These are phyloP conservation scores for Volucella bombylans DNA, from an alignment of 2,888 invertebrate genomes.

Conservation along the genomic window DNA sequence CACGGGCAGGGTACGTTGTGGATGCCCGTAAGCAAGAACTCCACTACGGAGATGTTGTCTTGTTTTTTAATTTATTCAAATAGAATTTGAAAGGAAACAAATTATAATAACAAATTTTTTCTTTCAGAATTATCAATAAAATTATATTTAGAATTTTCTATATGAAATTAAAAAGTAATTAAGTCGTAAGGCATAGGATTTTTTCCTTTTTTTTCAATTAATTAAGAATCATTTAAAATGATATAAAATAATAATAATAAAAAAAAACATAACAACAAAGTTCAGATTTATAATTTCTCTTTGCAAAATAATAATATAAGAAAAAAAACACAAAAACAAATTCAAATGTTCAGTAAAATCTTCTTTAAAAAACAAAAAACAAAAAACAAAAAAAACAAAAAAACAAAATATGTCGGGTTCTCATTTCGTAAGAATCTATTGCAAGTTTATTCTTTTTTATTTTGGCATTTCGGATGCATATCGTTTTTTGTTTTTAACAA, in stretches of 20 bases:
- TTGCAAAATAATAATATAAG: constrained; percentile 8
- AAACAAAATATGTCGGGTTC: not conserved
- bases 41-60: no score
- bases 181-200: not conserved
- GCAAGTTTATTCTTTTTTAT: constrained; percentile 45
- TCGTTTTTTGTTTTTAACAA: constrained; percentile 32
- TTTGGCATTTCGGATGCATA: constrained; percentile 70
- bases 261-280: not conserved
- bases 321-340: constrained; percentile 9
- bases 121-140: not conserved
- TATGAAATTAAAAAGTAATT: constrained; percentile 12
- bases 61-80: no score
- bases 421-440: constrained; percentile 51
- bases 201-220: no score
- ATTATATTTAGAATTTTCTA: not conserved
- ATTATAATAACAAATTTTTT: no score
- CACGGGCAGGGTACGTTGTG: no score
- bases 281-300: constrained; percentile 15
- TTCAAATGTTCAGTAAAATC: not conserved
- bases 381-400: not conserved
- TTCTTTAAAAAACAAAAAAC: not conserved
- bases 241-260: constrained; percentile 6
- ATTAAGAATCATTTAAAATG: no score
- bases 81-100: no score
- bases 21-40: no score